Conservation (phyloP, 2,888 invertebrate species). For the Orchesellides sinensis region DNA sequence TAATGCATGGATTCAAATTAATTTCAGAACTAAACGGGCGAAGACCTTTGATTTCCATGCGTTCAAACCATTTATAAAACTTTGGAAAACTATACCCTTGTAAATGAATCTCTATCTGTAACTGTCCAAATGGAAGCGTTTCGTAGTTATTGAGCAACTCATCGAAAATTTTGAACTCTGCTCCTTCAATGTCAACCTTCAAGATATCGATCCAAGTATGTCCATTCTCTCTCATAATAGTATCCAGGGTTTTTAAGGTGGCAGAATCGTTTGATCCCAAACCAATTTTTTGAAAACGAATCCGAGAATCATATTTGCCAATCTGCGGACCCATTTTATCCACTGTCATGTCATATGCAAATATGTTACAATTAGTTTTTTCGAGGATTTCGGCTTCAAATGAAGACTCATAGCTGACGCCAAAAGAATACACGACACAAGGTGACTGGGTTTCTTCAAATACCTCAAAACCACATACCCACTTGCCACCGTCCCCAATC, state of each 20-base stretch:
- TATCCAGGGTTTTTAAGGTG: constrained; percentile 7
- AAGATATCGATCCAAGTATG: constrained; percentile 17
- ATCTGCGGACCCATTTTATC: constrained; percentile 22
- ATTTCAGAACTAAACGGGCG: constrained; percentile 37
- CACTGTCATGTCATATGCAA: constrained; percentile 40
- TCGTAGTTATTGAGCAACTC: background rate
- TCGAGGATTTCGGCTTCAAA: constrained; percentile 49
- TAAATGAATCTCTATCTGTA: constrained; percentile 16
- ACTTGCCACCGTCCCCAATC: constrained; percentile 29
- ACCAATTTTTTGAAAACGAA: constrained; percentile 27
- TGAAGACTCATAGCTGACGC: constrained; percentile 24
- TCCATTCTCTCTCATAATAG: constrained; percentile 13
- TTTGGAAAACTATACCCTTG: constrained; percentile 6
- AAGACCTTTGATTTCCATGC: constrained; percentile 18
- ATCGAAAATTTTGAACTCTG: background rate
- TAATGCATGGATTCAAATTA: constrained; percentile 8
- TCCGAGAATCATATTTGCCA: background rate
- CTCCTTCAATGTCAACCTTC: constrained; percentile 29
- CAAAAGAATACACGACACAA: constrained; percentile 51
- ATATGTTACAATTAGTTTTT: constrained; percentile 33
- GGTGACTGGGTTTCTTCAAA: background rate
- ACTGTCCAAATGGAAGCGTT: constrained; percentile 6
- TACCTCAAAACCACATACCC: constrained; percentile 22
- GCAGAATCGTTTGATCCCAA: background rate
- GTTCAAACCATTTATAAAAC: constrained; percentile 30